Conservation (phyloP, 1,140 invertebrate genomes). For the Magallana ariakensis region DNA sequence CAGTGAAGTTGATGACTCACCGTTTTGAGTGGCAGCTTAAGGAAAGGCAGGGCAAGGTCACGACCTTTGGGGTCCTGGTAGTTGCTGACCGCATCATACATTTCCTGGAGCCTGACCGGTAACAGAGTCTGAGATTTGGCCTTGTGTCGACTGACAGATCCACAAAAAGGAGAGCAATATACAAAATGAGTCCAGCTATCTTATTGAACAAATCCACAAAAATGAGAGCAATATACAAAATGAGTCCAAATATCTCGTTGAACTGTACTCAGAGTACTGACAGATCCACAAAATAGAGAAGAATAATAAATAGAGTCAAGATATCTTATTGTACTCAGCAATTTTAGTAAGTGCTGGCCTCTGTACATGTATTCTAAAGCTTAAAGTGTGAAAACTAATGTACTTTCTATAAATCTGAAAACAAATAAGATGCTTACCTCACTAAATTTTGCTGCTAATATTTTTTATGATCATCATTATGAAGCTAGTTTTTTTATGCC, state of each 20-base stretch:
- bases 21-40: slow-evolving; percentile 89
- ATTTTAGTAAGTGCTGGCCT: too few species aligned
- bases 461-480: too few species aligned
- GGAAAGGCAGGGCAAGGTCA: slow-evolving; percentile 81
- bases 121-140: slow-evolving; percentile 69
- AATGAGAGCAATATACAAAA: background rate
- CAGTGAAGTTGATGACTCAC: slow-evolving; percentile 78
- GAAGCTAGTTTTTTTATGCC: too few species aligned
- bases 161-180: background rate
- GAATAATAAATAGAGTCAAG: background rate
- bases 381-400: too few species aligned
- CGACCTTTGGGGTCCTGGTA: slow-evolving; percentile 82
- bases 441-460: too few species aligned
- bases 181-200: background rate
- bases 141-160: slow-evolving; percentile 58
- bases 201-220: background rate
- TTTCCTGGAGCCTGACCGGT: slow-evolving; percentile 88
- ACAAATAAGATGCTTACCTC: too few species aligned
- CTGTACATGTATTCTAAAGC: too few species aligned
- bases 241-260: background rate
- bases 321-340: too few species aligned
- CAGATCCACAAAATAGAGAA: background rate
- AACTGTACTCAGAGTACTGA: too few species aligned
- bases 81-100: slow-evolving; percentile 94
- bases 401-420: too few species aligned